Evolutionary conservation across 2,797 vertebrate genomes (phyloP).

Genomic region (Lepidocolaptes lacrymiger): DNA sequence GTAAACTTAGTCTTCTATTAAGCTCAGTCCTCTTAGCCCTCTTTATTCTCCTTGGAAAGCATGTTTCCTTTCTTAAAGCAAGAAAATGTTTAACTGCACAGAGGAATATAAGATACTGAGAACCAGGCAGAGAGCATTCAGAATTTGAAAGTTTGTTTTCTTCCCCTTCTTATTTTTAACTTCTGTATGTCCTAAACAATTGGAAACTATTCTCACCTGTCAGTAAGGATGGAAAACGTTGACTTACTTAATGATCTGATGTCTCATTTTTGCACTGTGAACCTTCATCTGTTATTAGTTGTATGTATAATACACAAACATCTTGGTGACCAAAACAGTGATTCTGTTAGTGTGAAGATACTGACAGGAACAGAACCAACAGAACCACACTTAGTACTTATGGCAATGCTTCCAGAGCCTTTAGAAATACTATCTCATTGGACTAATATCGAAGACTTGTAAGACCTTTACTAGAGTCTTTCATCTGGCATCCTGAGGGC

Average conservation of each 20-base stretch:
- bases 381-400: neutral
- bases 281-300: neutral
- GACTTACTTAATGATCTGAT: neutral
- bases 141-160: neutral
- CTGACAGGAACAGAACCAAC: neutral
- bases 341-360: neutral
- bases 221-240: neutral
- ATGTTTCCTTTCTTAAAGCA: neutral
- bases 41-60: neutral
- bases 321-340: neutral
- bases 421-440: neutral
- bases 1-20: neutral
- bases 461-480: neutral
- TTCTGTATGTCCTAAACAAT: neutral
- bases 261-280: neutral
- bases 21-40: neutral
- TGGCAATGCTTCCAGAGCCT: neutral
- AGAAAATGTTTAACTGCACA: neutral
- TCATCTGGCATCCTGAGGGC: neutral
- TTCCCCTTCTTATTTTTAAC: neutral
- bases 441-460: neutral
- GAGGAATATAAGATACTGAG: neutral
- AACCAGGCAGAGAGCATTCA: neutral
- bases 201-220: neutral
- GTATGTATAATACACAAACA: fast-evolving